Evolutionary conservation across 2,888 invertebrate genomes (phyloP).

Genomic region (Autographa gamma): DNA sequence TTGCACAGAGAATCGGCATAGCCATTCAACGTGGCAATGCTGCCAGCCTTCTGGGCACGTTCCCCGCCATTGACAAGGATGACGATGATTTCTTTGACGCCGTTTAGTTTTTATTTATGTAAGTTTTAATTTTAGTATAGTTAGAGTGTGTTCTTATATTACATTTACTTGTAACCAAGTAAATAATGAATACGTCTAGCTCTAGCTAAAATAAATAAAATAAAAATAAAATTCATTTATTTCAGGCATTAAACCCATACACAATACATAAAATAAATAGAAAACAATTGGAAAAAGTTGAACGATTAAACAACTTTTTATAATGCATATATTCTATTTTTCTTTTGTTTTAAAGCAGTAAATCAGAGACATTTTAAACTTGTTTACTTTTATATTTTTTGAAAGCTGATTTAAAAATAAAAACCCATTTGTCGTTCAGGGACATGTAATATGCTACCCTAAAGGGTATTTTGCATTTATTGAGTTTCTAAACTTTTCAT

Average conservation of each 20-base stretch:
- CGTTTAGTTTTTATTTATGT: too few species aligned
- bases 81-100: too few species aligned
- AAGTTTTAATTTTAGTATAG: too few species aligned
- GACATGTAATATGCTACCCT: constrained; percentile 9
- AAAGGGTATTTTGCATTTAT: constrained; percentile 1
- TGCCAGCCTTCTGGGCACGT: too few species aligned
- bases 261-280: constrained; percentile 10
- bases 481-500: neutral
- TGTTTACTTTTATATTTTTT: neutral
- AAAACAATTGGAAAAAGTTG: constrained; percentile 9
- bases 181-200: constrained; percentile 24
- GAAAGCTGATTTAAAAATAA: neutral
- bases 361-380: constrained; percentile 22
- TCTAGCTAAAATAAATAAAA: constrained; percentile 10
- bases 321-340: neutral
- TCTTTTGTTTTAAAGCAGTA: constrained; percentile 30
- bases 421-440: constrained; percentile 3
- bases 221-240: too few species aligned
- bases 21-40: too few species aligned
- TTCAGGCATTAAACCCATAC: too few species aligned
- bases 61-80: too few species aligned
- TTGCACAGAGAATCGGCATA: too few species aligned
- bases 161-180: neutral
- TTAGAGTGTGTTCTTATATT: too few species aligned
- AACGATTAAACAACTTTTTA: constrained; percentile 22